A percentile compares a stretch with the other conserved stretches of the same genome.
These are phyloP conservation scores for Pachymerium ferrugineum DNA, from an alignment of 2,888 invertebrate genomes.

Conservation along the genomic window DNA sequence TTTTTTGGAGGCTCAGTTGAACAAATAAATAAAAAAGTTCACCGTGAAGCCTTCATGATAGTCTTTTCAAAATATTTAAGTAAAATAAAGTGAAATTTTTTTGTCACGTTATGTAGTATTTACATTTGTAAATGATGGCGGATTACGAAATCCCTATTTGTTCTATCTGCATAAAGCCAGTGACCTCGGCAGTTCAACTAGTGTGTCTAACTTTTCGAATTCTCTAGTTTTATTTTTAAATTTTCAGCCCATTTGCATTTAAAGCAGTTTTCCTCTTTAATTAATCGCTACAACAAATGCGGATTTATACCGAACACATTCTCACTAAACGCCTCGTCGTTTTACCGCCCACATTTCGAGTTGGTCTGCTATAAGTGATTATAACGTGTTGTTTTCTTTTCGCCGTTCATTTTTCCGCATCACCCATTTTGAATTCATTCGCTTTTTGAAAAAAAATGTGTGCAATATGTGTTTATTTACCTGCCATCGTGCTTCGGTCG, in stretches of 20 bases:
- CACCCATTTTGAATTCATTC: not conserved
- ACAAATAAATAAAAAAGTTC: not conserved
- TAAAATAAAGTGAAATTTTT: too few species aligned
- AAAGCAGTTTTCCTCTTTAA: not conserved
- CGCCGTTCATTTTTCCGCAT: too few species aligned
- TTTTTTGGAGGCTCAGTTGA: not conserved
- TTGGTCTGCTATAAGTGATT: too few species aligned
- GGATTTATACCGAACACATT: not conserved
- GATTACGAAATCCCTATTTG: not conserved
- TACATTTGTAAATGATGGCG: not conserved
- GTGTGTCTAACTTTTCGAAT: not conserved
- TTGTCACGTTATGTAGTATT: too few species aligned
- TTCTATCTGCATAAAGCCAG: not conserved
- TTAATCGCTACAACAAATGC: not conserved
- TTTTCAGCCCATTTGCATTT: not conserved
- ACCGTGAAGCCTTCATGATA: too few species aligned
- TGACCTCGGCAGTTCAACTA: not conserved
- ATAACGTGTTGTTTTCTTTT: too few species aligned
- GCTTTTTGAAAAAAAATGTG: not conserved
- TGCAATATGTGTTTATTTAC: not conserved
- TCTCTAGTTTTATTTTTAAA: not conserved
- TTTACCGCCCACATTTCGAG: not conserved
- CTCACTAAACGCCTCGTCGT: not conserved
- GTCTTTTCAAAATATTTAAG: too few species aligned
- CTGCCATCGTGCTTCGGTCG: not conserved